Base-by-base conservation (phyloP, 2,888 invertebrate genomes). In the Trimorus sp. region DNA sequence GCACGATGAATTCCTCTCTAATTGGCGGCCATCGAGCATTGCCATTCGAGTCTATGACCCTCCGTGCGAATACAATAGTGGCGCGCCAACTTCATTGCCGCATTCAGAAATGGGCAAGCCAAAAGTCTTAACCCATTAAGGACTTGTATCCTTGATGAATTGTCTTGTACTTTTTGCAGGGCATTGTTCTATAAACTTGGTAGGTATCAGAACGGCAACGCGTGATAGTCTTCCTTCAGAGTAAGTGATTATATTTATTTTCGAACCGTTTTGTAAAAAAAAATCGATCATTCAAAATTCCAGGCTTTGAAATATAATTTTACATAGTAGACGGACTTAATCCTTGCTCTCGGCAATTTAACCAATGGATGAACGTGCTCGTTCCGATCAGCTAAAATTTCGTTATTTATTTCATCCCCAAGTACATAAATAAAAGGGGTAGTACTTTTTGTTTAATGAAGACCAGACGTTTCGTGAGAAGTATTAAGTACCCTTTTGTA, bases 1-100 rank as follows among this genome's bases (percentile, higher is more conserved):
- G 42, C 70, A 66, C 78, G 66, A 74, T 66, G 83, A 79, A 84
- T 86, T 84, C 84, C 80, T 83, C 83, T 80, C 83, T 85, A 85
- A 85, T 86, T 86, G 84, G 83, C 79, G 70, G 62, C 78, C 81
- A 80, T 83, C 70, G 79, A 62, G 62, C 66, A 75, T 63, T 70
- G 73, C 78, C 78, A 73, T 79, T 79, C 79, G 79, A 79, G 76
- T 68, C 77, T 83, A 79, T 77, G 79, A 83, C 79, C 79, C 73
- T 74, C 56, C 69, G 69, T 66, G 65, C 75, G 78, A 79, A 66
- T 65, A 78, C 80, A 75, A 70, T 75, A 81, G 66, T 59, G 65
- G 68, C 59, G 59, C 54, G 62, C 75, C 51, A 71, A 69, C 66
- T 51, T 65, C 74, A 62, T 71, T 58, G 79, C 73, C 48, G 45